Evolutionary conservation across 2,797 vertebrate genomes (phyloP).

Genomic region (Amniataba percoides): DNA sequence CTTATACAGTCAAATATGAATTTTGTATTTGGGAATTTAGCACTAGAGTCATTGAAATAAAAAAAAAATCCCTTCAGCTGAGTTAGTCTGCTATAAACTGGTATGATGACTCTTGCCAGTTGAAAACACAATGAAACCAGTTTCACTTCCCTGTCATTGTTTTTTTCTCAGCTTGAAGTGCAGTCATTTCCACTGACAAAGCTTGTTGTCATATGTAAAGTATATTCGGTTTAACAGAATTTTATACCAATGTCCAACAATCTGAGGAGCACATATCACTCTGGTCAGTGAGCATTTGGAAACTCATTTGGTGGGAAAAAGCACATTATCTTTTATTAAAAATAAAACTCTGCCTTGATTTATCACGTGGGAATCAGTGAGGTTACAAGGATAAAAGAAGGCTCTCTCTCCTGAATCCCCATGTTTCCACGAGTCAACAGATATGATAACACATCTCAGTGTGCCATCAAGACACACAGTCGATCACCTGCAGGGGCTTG

Average conservation of each 20-base stretch:
- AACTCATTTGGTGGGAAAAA: neutral
- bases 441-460: neutral
- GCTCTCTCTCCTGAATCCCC: neutral
- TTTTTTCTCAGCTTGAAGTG: neutral
- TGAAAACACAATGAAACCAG: neutral
- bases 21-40: neutral
- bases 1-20: neutral
- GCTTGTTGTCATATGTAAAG: neutral
- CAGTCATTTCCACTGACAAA: neutral
- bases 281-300: neutral
- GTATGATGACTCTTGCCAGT: neutral
- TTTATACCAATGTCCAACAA: neutral
- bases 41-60: neutral
- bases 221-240: neutral
- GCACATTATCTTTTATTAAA: neutral
- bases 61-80: neutral
- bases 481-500: neutral
- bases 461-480: neutral
- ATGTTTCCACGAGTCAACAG: neutral
- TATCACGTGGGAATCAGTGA: neutral
- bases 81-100: neutral
- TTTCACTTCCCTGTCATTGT: slow-evolving; percentile 5
- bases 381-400: neutral
- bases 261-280: neutral
- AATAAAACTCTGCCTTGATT: neutral